phyloP scores from a whole-genome alignment of 2,113 vertebrate genomes.

The Steatornis caripensis region DNA sequence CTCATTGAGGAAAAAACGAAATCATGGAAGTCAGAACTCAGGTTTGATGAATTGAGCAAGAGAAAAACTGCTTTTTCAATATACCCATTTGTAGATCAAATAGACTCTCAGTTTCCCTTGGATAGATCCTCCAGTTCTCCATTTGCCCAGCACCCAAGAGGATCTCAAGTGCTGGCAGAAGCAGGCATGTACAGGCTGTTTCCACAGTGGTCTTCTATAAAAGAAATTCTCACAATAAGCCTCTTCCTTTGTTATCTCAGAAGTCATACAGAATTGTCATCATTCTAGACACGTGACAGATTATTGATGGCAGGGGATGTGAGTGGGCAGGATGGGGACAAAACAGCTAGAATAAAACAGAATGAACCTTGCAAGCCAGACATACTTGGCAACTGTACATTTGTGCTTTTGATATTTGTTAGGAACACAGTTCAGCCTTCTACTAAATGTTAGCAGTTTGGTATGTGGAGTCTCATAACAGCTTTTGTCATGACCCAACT shows the following conservation, averaged over 20 bases:
- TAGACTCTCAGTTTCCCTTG: neutral
- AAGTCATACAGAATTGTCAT: neutral
- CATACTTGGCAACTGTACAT: neutral
- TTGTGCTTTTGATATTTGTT: neutral
- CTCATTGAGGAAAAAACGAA: neutral
- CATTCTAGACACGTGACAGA: neutral
- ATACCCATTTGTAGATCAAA: neutral
- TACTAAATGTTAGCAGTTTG: neutral
- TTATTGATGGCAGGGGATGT: neutral
- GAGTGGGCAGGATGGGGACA: slow-evolving; percentile 12
- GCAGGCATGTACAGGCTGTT: neutral
- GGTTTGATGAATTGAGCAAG: neutral
- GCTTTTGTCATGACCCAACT: neutral
- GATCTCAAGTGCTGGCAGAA: neutral
- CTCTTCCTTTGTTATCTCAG: neutral
- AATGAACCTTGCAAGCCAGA: slow-evolving; percentile 10
- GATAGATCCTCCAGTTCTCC: neutral
- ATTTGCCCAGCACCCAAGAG: neutral
- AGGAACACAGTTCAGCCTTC: neutral
- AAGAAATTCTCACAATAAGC: neutral
- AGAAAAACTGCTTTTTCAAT: neutral
- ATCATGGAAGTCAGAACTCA: neutral
- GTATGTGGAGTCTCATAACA: neutral
- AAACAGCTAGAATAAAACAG: neutral
- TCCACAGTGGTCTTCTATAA: neutral